Conservation (phyloP, 2,797 vertebrate genomes). For the Tokudaia tokunoshimensis region DNA sequence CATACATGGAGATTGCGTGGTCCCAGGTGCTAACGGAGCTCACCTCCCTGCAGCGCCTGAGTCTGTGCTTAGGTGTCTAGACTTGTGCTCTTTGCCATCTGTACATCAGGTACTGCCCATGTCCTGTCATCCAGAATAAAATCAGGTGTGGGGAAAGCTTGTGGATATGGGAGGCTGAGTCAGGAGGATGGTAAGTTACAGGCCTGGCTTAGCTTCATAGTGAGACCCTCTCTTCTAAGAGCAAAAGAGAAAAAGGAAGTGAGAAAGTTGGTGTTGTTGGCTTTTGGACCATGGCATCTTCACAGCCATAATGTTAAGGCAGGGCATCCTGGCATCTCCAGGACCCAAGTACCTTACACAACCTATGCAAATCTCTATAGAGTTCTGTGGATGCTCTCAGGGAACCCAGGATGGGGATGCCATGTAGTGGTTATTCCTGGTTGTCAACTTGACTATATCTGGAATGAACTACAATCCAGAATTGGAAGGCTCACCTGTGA, state of each 20-base stretch:
- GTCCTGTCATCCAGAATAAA: background rate
- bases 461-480: too few species aligned
- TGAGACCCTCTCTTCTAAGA: background rate
- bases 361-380: too few species aligned
- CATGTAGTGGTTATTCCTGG: too few species aligned
- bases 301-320: fast-evolving
- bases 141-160: too few species aligned
- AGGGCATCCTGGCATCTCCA: too few species aligned
- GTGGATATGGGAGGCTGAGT: background rate
- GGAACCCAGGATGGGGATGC: background rate
- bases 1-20: fast-evolving
- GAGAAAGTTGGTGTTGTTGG: background rate
- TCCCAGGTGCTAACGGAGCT: fast-evolving
- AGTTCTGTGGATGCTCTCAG: background rate
- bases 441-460: too few species aligned
- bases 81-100: fast-evolving
- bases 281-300: fast-evolving
- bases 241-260: background rate
- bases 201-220: background rate
- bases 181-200: background rate
- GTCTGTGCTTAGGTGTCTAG: fast-evolving
- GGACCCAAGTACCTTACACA: background rate
- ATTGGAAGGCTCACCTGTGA: too few species aligned
- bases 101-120: background rate
- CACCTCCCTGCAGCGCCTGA: fast-evolving